Conservation (phyloP, 92 coral and sea anemone genomes). For the Zoanthus solanderi region DNA sequence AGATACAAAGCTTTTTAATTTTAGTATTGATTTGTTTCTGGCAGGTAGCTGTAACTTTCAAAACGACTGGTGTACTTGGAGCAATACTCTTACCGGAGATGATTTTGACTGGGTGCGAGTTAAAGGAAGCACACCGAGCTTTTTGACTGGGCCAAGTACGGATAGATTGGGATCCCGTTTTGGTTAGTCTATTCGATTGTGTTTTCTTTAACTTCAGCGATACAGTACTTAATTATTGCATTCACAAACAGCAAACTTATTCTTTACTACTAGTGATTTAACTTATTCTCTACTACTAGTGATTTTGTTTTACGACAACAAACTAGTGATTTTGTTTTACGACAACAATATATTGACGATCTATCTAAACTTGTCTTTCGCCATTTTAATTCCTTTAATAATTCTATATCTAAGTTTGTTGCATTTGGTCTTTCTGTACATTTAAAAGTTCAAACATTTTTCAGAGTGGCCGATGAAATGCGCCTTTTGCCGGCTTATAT, state of each 20-base stretch:
- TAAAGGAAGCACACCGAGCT: slow-evolving; percentile 76
- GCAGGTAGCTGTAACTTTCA: slow-evolving; percentile 88
- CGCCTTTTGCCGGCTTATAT: too few relatives aligned
- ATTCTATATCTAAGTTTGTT: too few relatives aligned
- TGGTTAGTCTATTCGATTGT: slow-evolving; percentile 56
- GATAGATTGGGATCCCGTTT: slow-evolving; percentile 79
- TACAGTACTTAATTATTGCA: neutral
- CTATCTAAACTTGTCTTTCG: too few relatives aligned
- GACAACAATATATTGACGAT: neutral
- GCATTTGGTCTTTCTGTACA: too few relatives aligned
- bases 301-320: too few relatives aligned
- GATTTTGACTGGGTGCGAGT: slow-evolving; percentile 85
- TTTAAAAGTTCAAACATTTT: too few relatives aligned
- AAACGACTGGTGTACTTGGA: slow-evolving; percentile 88
- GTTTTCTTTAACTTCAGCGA: neutral
- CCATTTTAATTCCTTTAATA: too few relatives aligned
- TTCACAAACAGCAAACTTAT: too few relatives aligned
- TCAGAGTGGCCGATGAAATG: too few relatives aligned
- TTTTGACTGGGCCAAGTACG: slow-evolving; percentile 78
- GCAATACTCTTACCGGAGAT: slow-evolving; percentile 69
- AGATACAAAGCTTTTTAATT: neutral
- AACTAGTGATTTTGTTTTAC: neutral
- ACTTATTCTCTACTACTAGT: too few relatives aligned
- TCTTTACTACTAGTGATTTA: too few relatives aligned
- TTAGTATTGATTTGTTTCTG: slow-evolving; percentile 1